Conservation (phyloP, 2,797 vertebrate species). For the Sternarchorhynchus goeldii region DNA sequence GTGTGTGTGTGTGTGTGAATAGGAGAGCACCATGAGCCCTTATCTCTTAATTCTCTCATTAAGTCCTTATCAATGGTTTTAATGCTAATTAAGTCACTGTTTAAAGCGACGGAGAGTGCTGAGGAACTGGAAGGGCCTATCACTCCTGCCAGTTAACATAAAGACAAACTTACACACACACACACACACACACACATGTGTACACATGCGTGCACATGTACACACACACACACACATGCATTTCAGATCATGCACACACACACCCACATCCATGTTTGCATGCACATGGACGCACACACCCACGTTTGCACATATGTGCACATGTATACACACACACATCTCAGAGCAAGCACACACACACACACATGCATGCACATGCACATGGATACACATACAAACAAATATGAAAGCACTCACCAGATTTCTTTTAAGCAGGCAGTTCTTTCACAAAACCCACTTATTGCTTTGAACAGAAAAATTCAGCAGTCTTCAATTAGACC, state of each 20-base stretch:
- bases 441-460: slow-evolving; percentile 11
- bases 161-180: slow-evolving; percentile 52
- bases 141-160: slow-evolving; percentile 61
- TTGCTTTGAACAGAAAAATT: slow-evolving; percentile 7
- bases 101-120: slow-evolving; percentile 71
- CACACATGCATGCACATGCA: slow-evolving; percentile 15
- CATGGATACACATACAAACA: neutral
- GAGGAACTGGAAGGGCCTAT: slow-evolving; percentile 58
- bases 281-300: slow-evolving; percentile 8
- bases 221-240: slow-evolving; percentile 23
- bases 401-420: neutral
- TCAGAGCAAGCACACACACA: neutral
- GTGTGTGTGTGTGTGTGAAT: slow-evolving; percentile 33
- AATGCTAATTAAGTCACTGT: slow-evolving; percentile 79
- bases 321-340: too few species aligned
- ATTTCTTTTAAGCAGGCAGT: neutral
- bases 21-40: slow-evolving; percentile 55
- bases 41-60: slow-evolving; percentile 82
- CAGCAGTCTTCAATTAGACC: slow-evolving; percentile 31
- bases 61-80: slow-evolving; percentile 78
- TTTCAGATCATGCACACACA: neutral
- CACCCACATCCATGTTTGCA: slow-evolving; percentile 12
- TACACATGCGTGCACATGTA: slow-evolving; percentile 51
- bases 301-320: neutral
- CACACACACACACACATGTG: slow-evolving; percentile 64